Conservation (phyloP, 2,888 invertebrate species). For the Patella ulyssiponensis region DNA sequence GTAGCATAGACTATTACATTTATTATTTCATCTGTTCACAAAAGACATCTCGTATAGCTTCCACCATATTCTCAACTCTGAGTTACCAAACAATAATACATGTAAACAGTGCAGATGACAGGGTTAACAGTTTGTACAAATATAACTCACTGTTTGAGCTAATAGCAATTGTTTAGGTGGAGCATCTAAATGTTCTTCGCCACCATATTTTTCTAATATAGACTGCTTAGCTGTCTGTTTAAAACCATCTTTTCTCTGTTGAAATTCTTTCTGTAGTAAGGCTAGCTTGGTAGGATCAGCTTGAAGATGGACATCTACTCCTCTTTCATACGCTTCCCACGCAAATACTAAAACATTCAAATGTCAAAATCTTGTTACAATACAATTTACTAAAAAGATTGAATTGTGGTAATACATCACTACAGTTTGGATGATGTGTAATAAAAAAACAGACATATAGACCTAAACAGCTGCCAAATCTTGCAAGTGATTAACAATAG, state of each 20-base stretch:
- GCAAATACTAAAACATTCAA: slow-evolving; percentile 81
- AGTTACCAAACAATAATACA: no score
- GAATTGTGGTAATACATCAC: no score
- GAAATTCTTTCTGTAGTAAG: slow-evolving; percentile 89
- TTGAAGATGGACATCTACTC: slow-evolving; percentile 77
- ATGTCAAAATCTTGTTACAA: not conserved
- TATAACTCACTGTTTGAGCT: slow-evolving; percentile 82
- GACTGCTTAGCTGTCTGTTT: slow-evolving; percentile 86
- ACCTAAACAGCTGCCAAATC: no score
- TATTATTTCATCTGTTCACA: no score
- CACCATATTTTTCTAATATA: slow-evolving; percentile 94
- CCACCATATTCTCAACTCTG: no score
- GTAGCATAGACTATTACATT: no score
- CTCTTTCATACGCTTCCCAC: slow-evolving; percentile 91
- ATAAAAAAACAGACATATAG: no score
- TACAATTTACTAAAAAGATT: not conserved
- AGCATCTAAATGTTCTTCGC: slow-evolving; percentile 87
- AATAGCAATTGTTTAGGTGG: slow-evolving; percentile 90
- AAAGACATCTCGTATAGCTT: no score
- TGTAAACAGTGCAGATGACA: no score
- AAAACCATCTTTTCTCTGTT: slow-evolving; percentile 89
- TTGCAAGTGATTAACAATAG: no score
- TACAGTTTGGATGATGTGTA: no score
- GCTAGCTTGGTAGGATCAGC: slow-evolving; percentile 99
- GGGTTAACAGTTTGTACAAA: no score